phyloP scores from a whole-genome alignment of 1,140 invertebrate species.

The Plectrocnemia conspersa region DNA sequence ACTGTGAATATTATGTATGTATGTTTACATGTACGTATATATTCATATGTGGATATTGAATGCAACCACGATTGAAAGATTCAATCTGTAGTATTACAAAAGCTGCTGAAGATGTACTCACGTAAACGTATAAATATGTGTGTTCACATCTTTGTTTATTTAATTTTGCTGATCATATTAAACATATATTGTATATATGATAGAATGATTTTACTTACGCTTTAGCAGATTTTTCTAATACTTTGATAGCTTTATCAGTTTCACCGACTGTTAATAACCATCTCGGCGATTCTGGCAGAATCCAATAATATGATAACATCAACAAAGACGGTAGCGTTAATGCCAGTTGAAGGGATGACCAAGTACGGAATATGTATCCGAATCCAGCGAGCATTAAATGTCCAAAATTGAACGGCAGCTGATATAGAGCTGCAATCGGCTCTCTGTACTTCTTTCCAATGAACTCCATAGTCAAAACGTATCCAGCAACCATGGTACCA shows the following conservation, averaged over 20 bases:
- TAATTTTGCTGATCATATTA: background rate
- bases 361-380: slow-evolving; percentile 54
- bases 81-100: no score
- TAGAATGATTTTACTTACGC: slow-evolving; percentile 38
- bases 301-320: slow-evolving; percentile 53
- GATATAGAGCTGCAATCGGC: slow-evolving; percentile 57
- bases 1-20: no score
- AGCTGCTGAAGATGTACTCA: no score
- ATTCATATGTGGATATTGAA: no score
- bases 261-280: slow-evolving; percentile 61
- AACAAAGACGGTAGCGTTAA: slow-evolving; percentile 52
- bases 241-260: slow-evolving; percentile 54
- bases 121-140: no score
- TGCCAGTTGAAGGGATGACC: slow-evolving; percentile 53
- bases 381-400: slow-evolving; percentile 52
- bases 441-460: slow-evolving; percentile 55
- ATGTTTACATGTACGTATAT: no score
- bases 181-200: background rate
- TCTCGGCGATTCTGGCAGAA: slow-evolving; percentile 64
- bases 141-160: no score
- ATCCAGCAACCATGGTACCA: slow-evolving; percentile 60
- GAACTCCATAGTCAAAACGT: slow-evolving; percentile 54
- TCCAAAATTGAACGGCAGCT: slow-evolving; percentile 56
- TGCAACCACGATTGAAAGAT: no score
- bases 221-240: slow-evolving; percentile 56